Percentiles rank a stretch among this genome's conserved stretches.
Evolutionary conservation across 1,140 invertebrate genomes (phyloP).

Genomic region (Bombus impatiens): DNA sequence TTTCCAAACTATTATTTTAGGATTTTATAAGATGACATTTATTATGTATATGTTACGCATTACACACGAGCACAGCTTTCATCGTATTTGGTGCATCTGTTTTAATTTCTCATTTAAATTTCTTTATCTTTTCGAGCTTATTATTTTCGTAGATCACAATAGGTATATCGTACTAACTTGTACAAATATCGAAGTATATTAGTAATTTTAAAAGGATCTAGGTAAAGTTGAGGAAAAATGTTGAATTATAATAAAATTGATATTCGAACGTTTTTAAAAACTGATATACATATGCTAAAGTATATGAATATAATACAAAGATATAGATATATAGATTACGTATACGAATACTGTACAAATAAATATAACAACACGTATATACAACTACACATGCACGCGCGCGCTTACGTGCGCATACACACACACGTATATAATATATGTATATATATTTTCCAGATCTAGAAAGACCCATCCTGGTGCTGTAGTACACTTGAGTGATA

Average conservation of each 20-base stretch:
- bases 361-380: not conserved
- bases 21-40: not conserved
- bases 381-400: not conserved
- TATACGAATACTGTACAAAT: slow-evolving; percentile 9
- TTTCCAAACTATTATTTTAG: not conserved
- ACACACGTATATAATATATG: slow-evolving; percentile 56
- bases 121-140: not conserved
- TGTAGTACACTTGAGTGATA: slow-evolving; percentile 97
- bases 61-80: slow-evolving; percentile 41
- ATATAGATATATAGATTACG: slow-evolving; percentile 43
- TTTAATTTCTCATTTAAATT: not conserved
- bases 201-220: not conserved
- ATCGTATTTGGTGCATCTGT: slow-evolving; percentile 21
- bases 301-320: not conserved
- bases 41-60: slow-evolving; percentile 21
- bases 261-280: not conserved
- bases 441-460: slow-evolving; percentile 87
- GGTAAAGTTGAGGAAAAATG: not conserved
- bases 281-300: not conserved
- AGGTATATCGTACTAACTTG: not conserved
- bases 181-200: not conserved
- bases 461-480: slow-evolving; percentile 97
- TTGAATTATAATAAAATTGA: not conserved
- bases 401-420: not conserved
- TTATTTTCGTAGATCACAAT: not conserved